Conservation (phyloP, 2,888 invertebrate species). For the Caenorhabditis doughertyi region DNA sequence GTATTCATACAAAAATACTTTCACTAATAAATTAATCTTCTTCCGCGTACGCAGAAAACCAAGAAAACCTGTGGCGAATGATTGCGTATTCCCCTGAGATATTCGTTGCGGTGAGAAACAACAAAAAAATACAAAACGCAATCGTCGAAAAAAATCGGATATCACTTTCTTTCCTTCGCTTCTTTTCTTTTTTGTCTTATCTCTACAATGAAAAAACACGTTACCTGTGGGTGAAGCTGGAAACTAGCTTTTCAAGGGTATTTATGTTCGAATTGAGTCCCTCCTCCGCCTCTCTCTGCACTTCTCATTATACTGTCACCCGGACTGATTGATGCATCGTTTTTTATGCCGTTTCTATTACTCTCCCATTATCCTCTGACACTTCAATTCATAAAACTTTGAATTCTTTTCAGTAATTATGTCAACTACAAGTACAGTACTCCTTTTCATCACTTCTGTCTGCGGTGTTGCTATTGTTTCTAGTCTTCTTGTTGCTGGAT, state of each 20-base stretch:
- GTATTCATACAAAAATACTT: conserved; percentile 9
- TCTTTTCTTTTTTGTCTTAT: conserved; percentile 24
- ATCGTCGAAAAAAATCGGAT: conserved; percentile 48
- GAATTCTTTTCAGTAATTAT: conserved; percentile 46
- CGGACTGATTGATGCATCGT: conserved; percentile 26
- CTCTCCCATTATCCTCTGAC: not conserved
- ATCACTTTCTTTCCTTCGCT: not conserved
- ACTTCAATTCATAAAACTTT: not conserved
- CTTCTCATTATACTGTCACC: conserved; percentile 32
- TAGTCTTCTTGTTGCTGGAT: conserved; percentile 49
- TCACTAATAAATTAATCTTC: conserved; percentile 29
- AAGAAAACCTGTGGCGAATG: conserved; percentile 33
- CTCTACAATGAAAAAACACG: conserved; percentile 40
- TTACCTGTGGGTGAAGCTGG: conserved; percentile 30
- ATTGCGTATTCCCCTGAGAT: conserved; percentile 17
- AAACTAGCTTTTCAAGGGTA: conserved; percentile 59
- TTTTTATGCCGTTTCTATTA: conserved; percentile 5
- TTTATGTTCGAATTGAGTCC: conserved; percentile 41
- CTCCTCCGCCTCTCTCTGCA: not conserved
- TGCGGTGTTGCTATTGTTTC: conserved; percentile 43
- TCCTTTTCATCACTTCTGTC: conserved; percentile 50
- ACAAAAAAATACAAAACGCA: not conserved
- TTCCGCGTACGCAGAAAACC: conserved; percentile 12
- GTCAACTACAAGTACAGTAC: conserved; percentile 36
- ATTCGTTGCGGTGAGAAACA: conserved; percentile 1